phyloP scores from a whole-genome alignment of 2,888 invertebrate genomes.

The Glaucopsyche alexis region DNA sequence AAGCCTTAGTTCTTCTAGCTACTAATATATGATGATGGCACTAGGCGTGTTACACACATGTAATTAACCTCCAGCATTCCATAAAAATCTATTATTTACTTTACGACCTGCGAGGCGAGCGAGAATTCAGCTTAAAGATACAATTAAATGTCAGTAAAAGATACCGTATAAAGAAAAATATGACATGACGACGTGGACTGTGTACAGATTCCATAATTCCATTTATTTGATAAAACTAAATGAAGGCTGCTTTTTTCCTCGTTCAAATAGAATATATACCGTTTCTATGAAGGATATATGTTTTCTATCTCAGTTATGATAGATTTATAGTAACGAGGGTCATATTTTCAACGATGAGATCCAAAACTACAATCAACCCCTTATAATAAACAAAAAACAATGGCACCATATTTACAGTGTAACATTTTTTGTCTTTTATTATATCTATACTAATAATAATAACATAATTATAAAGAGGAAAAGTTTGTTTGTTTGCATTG shows the following conservation, averaged over 20 bases:
- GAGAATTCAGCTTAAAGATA: background rate
- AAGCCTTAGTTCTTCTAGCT: no score
- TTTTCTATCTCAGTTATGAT: background rate
- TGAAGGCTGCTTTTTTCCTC: conserved; percentile 19
- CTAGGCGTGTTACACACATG: background rate
- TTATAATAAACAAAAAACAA: background rate
- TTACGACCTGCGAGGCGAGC: conserved; percentile 1
- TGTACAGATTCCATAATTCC: conserved; percentile 27
- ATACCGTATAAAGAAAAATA: conserved; percentile 24
- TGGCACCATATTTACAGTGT: no score
- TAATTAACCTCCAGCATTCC: background rate
- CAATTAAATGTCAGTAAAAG: conserved; percentile 19
- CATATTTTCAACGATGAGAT: background rate
- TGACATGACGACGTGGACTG: conserved; percentile 16
- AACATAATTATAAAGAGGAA: no score
- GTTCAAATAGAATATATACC: conserved; percentile 10
- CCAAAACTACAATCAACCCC: background rate
- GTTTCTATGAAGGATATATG: conserved; percentile 4
- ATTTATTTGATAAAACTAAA: conserved; percentile 25
- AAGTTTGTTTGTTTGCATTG: no score
- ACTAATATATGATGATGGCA: background rate
- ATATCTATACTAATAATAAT: no score
- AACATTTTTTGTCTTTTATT: no score
- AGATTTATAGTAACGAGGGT: conserved; percentile 17
- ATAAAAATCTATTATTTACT: conserved; percentile 1